These are phyloP conservation scores for Anoncus sp. DNA, from an alignment of 2,888 invertebrate species.

Conservation along the genomic window DNA sequence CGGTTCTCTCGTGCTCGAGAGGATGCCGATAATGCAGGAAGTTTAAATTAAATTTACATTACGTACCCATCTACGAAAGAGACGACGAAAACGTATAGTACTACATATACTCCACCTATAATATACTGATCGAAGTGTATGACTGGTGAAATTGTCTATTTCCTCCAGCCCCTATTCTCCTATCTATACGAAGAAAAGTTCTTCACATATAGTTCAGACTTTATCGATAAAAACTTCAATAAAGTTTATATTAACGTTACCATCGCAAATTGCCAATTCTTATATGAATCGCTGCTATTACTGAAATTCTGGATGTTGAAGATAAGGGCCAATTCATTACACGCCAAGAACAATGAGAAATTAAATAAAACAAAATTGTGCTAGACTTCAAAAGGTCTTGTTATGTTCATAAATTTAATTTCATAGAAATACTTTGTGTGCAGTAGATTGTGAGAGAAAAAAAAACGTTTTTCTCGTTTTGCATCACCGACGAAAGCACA, in stretches of 20 bases:
- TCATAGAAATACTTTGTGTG: too few species aligned
- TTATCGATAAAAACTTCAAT: slow-evolving; percentile 10
- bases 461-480: slow-evolving; percentile 6
- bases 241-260: background rate
- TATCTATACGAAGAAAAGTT: slow-evolving; percentile 5
- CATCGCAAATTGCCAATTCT: background rate
- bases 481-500: slow-evolving; percentile 10
- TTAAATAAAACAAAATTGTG: too few species aligned
- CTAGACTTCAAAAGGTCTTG: too few species aligned
- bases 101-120: slow-evolving; percentile 35
- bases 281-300: too few species aligned
- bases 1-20: slow-evolving; percentile 32
- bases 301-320: too few species aligned
- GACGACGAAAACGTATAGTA: slow-evolving; percentile 37
- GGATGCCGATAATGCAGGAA: slow-evolving; percentile 68
- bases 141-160: slow-evolving; percentile 59
- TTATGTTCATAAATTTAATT: too few species aligned
- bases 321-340: too few species aligned
- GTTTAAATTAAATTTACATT: slow-evolving; percentile 70
- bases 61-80: slow-evolving; percentile 61
- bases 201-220: background rate
- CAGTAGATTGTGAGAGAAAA: background rate
- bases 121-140: slow-evolving; percentile 52
- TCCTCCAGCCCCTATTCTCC: slow-evolving; percentile 34
- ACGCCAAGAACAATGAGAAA: too few species aligned